Percentiles rank a stretch among this genome's conserved stretches.
phyloP scores from a whole-genome alignment of 2,797 vertebrate species.

The Eospalax fontanierii region DNA sequence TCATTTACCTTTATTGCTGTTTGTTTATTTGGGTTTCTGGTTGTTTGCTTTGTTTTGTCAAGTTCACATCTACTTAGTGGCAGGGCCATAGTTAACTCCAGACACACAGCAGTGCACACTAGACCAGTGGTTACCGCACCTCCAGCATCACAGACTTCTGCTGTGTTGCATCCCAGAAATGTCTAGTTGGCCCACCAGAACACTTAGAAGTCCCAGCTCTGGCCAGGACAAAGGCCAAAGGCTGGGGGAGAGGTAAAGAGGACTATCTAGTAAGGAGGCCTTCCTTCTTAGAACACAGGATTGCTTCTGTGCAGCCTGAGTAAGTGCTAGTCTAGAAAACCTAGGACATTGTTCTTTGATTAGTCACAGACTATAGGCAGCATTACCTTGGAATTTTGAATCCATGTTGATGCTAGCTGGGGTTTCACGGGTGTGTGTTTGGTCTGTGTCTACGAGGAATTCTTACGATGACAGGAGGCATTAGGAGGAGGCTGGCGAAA shows the following conservation, averaged over 20 bases:
- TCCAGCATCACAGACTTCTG: too few species aligned
- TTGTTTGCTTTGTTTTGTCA: not conserved
- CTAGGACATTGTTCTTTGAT: not conserved
- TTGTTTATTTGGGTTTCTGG: too few species aligned
- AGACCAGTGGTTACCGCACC: not conserved
- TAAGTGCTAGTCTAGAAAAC: not conserved
- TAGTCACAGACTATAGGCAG: not conserved
- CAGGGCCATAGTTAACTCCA: not conserved
- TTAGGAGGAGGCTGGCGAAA: not conserved
- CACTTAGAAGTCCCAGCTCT: not conserved
- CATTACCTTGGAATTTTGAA: not conserved
- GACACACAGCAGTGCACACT: fast-evolving
- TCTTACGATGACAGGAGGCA: not conserved
- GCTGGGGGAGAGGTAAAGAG: not conserved
- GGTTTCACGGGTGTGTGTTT: not conserved
- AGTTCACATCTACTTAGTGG: not conserved
- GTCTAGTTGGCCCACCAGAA: not conserved
- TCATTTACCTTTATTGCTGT: too few species aligned
- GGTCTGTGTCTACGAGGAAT: not conserved
- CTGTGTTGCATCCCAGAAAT: not conserved
- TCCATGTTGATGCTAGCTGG: not conserved
- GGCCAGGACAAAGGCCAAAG: not conserved
- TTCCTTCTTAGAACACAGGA: not conserved
- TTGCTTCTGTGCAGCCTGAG: not conserved
- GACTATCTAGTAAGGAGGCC: not conserved